Evolutionary conservation across 2,797 vertebrate species (phyloP).

Genomic region (Eidolon dupreanum): DNA sequence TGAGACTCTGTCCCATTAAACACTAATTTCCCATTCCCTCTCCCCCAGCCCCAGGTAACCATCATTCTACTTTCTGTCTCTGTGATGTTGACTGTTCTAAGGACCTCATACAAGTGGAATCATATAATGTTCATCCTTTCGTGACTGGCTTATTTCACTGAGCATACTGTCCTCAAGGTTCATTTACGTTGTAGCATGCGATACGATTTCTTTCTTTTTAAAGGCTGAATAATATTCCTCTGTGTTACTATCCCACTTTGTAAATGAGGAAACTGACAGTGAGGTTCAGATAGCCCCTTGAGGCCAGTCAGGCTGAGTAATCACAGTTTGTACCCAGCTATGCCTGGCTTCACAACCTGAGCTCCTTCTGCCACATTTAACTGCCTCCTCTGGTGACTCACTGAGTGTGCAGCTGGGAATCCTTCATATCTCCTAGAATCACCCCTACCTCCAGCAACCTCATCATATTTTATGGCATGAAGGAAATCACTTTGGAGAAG

Average conservation of each 20-base stretch:
- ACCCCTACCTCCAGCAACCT: too few relatives aligned
- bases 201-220: neutral
- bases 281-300: neutral
- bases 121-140: neutral
- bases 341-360: neutral
- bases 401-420: neutral
- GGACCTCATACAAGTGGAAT: neutral
- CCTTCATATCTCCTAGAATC: neutral
- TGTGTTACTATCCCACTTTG: neutral
- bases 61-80: neutral
- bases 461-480: neutral
- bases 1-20: neutral
- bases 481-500: neutral
- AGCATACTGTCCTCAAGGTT: neutral
- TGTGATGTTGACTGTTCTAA: neutral
- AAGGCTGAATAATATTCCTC: neutral
- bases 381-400: neutral
- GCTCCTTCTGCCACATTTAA: too few relatives aligned
- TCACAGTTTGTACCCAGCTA: neutral
- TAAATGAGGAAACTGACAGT: neutral
- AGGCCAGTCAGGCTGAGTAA: neutral
- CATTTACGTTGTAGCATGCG: neutral
- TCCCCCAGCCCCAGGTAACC: neutral
- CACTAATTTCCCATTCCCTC: neutral
- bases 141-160: neutral